Conservation (phyloP, 2,113 vertebrate species). For the Addax nasomaculatus region DNA sequence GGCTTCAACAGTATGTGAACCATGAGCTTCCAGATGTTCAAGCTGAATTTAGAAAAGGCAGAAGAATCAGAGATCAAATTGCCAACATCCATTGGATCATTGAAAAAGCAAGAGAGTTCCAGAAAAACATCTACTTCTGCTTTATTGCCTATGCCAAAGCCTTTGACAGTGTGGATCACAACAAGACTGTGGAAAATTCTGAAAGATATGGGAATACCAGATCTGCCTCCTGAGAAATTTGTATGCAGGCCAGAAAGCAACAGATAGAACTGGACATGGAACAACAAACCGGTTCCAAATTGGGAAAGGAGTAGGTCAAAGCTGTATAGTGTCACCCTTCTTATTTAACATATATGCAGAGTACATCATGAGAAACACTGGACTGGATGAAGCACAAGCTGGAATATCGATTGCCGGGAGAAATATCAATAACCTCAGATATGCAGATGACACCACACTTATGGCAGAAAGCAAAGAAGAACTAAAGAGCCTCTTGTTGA, state of each 20-base stretch:
- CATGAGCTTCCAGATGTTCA: neutral
- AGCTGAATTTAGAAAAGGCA: neutral
- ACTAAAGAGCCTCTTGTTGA: neutral
- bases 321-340: neutral
- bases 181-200: neutral
- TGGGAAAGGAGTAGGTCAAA: neutral
- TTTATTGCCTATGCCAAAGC: neutral
- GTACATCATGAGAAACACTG: neutral
- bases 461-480: neutral
- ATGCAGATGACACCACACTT: neutral
- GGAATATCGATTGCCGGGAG: rapidly evolving
- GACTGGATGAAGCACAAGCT: neutral
- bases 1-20: neutral
- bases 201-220: neutral
- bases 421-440: neutral
- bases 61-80: neutral
- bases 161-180: neutral
- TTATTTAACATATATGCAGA: neutral
- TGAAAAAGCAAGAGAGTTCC: neutral
- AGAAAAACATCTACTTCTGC: neutral
- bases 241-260: neutral
- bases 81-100: neutral
- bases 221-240: neutral
- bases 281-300: neutral
- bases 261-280: neutral